Evolutionary conservation across 2,113 vertebrate species (phyloP), one percentile per base, ranked within the genome.

Genomic region (Psilopsiagon aurifrons): DNA sequence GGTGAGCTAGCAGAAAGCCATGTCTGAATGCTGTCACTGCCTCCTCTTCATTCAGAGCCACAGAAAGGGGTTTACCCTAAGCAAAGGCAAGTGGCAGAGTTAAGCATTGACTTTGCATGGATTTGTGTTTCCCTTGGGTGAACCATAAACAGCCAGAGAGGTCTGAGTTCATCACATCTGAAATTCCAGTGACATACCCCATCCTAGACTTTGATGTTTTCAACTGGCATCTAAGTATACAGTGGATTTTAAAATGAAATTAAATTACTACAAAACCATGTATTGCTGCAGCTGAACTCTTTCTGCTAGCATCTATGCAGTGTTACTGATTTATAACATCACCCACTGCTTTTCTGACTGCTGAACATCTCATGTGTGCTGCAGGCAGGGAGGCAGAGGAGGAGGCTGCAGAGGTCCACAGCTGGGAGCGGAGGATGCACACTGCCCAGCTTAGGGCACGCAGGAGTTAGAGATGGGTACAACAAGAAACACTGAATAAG

Each of bases 321-420:
- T 3, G 8, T 60, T 59, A 68, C 2, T 46, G 49, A 60, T 24
- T 79, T 41, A 47, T 37, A 39, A 66, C 33, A 68, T 39, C 41
- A n/a, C 5, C 29, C 67, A 13, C 46, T 47, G 3, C 20, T 66
- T 74, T 37, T 44, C 75, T n/a, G 49, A 37, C 20, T 35, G 39
- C 70, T 35, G 28, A 51, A 33, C 17, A 62, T 19, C 57, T 35
- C 57, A 35, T 2, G 22, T 24, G 22, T 24, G 33, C 33, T 59
- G 1, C 41, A 14, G 0, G 2, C 41, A 10, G 29, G 27, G 37
- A 60, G 27, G 57, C 55, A 0, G 1, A 16, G 49, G 1, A 18
- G 49, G 33, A 66, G 54, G 70, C 8, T 24, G 19, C 35, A 55
- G 14, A 1, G 0, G 57, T 63, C 41, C 1, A 2, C 29, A 39